Base-by-base conservation (phyloP, 2,888 invertebrate genomes). In the Heliconius charithonia region DNA sequence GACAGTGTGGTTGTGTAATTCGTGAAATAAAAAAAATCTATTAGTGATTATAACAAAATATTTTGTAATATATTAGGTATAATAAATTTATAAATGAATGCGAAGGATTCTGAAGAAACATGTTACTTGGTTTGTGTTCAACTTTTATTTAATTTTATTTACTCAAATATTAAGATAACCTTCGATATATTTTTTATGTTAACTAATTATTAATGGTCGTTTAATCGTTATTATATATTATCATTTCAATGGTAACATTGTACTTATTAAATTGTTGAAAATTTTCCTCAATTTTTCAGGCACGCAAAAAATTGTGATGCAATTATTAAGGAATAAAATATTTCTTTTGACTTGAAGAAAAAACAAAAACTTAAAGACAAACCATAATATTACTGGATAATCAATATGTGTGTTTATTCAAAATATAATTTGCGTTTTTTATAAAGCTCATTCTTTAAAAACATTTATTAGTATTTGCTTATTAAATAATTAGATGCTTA, bases 1-100 rank as follows among this genome's bases (percentile, higher is more conserved):
- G 25, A 45, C 25, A 16, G 69, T 45, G 69, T 69, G 69, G 69
- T 69, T 69, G 69, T 69, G 69, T 69, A n/a, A 25, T 69, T 69
- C 41, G 41, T 69, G 25, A 25, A 25, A 45, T 69, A 7, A 69
- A 37, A n/a, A 13, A 13, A 12, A 41, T 69, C 6, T 25, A 3
- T 25, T 72, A 25, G 32, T 32, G n/a, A n/a, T 32, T 37, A 37
- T 32, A 72, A 56, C 1, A 56, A n/a, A 4, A 32, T 32, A 59
- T 41, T 69, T 37, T n/a, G 10, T n/a, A 2, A 71, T 56, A 71
- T 22, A 29, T 51, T 51, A 51, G 6, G 45, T 56, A 29, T 22
- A n/a, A 12, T 51, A 71, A 59, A 59, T 29, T 56, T 59, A 59
- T 72, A 32, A 71, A 72, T 72, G 72, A 59, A 59, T 59, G 59